Base-by-base conservation (phyloP, 2,888 invertebrate genomes). In the Ochropleura leucogaster region DNA sequence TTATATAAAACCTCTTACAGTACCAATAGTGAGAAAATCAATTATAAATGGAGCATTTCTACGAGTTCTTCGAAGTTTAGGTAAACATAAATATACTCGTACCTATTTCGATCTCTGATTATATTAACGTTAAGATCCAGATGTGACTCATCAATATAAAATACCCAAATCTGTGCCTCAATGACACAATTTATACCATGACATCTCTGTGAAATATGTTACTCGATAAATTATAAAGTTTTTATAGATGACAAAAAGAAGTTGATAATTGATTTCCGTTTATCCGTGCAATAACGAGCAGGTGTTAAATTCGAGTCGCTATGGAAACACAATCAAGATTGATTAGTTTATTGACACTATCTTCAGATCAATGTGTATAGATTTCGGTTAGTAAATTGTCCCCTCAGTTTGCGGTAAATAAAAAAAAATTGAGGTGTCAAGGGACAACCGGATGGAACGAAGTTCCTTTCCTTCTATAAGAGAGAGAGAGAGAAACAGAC, bases 191-290 rank as follows among this genome's bases (percentile, higher is more conserved):
- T 53, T 20, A 47, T 40, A 46, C 1, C 7, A 62, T 51, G 4
- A 73, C 20, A 62, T 14, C 10, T n/a, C 16, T 16, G 42, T 49
- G 7, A 59, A 46, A 66, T 40, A 66, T 57, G 66, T 4, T 40
- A 42, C 8, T 66, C 8, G 30, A 74, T 65, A 59, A 59, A 51
- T 51, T 44, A 59, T 51, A 49, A n/a, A 16, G 9, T 49, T 47
- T 20, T 60, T 47, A 47, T 16, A 51, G 16, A 20, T 68, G 68
- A 30, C 30, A 30, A 30, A 30, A 30, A 30, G 30, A 30, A 30
- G 30, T 30, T 2, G 30, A 30, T 75, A 68, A 75, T 68, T 67
- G 42, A 60, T 76, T 68, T 68, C 7, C 51, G 4, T 60, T 76
- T 60, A 46, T 40, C 53, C 42, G 20, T 55, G 47, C 18, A 46